Base-by-base conservation (phyloP, 2,797 vertebrate genomes). In the Pristis pectinata region DNA sequence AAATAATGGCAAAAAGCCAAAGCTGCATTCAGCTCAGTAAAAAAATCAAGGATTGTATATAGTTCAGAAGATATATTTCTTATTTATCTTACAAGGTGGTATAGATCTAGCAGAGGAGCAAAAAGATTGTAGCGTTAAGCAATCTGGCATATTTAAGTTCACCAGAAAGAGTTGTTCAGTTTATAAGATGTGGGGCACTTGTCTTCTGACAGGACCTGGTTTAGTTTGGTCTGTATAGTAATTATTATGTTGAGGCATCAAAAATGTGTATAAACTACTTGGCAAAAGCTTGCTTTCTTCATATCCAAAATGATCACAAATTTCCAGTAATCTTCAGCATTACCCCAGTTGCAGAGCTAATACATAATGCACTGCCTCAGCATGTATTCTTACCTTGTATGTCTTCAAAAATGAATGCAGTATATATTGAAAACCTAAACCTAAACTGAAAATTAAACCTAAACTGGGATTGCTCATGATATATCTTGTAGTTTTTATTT, bases 401-500 rank as follows among this genome's bases (percentile, higher is more conserved):
- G 41, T 67, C 8, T 34, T 70, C 30, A 41, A 41, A 93, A 67
- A 70, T 44, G 8, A 93, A 93, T 41, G 89, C 93, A 27, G 41
- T 9, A 22, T 37, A 70, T 37, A 61, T 70, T 67, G 41, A 67
- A 92, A 3, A n/a, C 87, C 37, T 22, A 91, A 83, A 24, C 49
- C n/a, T 37, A 61, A 91, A 64, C 59, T 91, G 34, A 91, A 83
- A 91, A 37, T 70, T 37, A 92, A 4, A 41, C 41, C 37, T 27
- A 92, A 92, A 93, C 67, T 93, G 89, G 1, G 61, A 67, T 93
- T 93, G 37, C 2, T 41, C 61, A 27, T 93, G n/a, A 93, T 67
- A 10, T 93, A 72, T 44, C 64, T 93, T 94, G 94, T 95, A 95
- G 96, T 95, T 96, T 95, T 95, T 95, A 95, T 92, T 89, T 56